Percentiles rank a stretch among this genome's conserved stretches.
Conservation (phyloP, 2,113 vertebrate genomes). For the Pitta sordida region DNA sequence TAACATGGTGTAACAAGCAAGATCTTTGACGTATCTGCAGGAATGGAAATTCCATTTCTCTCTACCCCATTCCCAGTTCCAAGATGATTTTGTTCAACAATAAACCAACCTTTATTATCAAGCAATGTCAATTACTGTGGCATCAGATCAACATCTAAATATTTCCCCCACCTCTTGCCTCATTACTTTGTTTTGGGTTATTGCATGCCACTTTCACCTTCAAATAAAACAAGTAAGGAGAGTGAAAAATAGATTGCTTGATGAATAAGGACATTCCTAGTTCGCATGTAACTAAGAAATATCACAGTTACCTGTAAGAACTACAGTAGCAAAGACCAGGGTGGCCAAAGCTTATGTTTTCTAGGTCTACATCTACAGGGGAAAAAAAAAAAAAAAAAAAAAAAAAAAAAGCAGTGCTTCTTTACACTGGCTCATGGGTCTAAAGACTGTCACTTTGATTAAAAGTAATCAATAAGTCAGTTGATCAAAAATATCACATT, state of each 20-base stretch:
- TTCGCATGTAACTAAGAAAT: neutral
- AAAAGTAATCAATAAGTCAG: neutral
- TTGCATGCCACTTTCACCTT: neutral
- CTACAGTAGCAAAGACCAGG: neutral
- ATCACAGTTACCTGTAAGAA: neutral
- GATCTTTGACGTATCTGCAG: neutral
- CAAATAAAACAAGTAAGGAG: neutral
- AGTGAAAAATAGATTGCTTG: neutral
- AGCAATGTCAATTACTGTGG: neutral
- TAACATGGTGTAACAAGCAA: neutral
- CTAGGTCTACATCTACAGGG: neutral
- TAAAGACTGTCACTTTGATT: neutral
- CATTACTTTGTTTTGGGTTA: neutral
- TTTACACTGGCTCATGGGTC: neutral
- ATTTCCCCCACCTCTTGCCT: neutral
- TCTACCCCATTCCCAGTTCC: neutral
- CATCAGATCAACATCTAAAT: neutral
- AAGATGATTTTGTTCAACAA: neutral
- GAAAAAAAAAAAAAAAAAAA: neutral
- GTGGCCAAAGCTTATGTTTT: neutral
- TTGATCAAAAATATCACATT: neutral
- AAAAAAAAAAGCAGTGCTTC: neutral
- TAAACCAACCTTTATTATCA: neutral
- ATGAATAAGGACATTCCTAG: neutral
- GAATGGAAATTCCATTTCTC: neutral